These are phyloP conservation scores for Dasysyrphus albostriatus DNA, from an alignment of 2,888 invertebrate genomes.

Conservation along the genomic window DNA sequence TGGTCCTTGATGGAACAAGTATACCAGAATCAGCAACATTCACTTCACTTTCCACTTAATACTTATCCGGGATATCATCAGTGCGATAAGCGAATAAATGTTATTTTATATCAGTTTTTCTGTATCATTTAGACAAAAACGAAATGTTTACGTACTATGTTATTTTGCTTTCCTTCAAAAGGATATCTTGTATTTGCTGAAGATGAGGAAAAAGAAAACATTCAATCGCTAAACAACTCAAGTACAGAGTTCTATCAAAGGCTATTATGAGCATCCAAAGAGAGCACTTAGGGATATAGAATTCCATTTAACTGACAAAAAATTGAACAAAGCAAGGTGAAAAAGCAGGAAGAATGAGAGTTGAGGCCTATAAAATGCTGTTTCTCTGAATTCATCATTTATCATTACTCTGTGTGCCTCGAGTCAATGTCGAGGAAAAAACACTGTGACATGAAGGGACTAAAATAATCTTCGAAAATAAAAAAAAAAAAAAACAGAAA, in stretches of 20 bases:
- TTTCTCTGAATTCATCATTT: conserved; percentile 60
- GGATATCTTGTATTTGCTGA: conserved; percentile 30
- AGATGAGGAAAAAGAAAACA: conserved; percentile 1
- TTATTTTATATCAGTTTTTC: conserved; percentile 56
- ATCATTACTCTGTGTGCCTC: conserved; percentile 41
- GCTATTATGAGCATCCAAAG: conserved; percentile 38
- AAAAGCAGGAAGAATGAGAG: conserved; percentile 14
- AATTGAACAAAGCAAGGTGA: conserved; percentile 32
- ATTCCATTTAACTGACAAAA: conserved; percentile 49
- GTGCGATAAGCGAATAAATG: conserved; percentile 66
- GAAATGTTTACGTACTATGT: conserved; percentile 2
- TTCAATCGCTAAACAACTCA: conserved; percentile 13
- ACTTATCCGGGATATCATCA: conserved; percentile 61
- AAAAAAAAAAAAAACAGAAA: background rate
- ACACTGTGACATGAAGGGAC: conserved; percentile 43
- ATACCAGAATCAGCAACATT: conserved; percentile 51
- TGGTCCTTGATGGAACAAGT: conserved; percentile 49
- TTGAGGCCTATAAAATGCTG: background rate
- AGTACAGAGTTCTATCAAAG: conserved; percentile 49
- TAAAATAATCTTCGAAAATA: conserved; percentile 25
- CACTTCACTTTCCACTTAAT: conserved; percentile 68
- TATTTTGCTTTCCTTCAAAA: conserved; percentile 7
- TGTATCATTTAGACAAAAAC: conserved; percentile 36
- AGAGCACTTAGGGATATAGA: conserved; percentile 41
- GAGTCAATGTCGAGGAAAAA: conserved; percentile 34